These are phyloP conservation scores for Elgaria multicarinata DNA, from an alignment of 2,113 vertebrate species.

Conservation along the genomic window DNA sequence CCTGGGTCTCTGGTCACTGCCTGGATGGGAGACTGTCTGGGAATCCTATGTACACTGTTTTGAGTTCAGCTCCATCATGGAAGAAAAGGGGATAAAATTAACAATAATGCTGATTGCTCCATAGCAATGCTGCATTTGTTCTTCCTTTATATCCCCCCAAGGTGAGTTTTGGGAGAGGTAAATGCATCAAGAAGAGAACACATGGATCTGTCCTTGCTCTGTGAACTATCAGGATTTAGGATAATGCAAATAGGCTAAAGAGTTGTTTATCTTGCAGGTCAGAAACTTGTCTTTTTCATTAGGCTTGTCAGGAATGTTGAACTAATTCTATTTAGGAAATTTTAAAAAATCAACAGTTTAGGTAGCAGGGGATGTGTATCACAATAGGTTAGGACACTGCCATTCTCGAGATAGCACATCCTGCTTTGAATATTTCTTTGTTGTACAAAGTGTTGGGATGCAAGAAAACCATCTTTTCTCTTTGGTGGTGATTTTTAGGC, in stretches of 20 bases:
- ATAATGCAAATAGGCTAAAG: neutral
- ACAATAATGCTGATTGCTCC: neutral
- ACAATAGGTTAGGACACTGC: constrained; percentile 25
- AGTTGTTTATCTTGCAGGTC: neutral
- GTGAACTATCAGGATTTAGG: neutral
- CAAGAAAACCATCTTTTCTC: constrained; percentile 5
- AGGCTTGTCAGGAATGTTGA: neutral
- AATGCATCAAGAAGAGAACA: neutral
- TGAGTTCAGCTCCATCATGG: neutral
- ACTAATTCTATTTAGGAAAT: neutral
- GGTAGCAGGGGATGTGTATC: neutral
- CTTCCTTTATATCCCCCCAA: neutral
- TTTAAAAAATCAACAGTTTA: neutral
- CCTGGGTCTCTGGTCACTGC: neutral
- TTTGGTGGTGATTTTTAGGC: neutral
- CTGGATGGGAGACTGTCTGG: neutral
- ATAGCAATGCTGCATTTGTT: neutral
- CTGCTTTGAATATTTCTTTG: constrained; percentile 15
- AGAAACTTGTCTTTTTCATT: neutral
- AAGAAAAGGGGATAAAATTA: neutral
- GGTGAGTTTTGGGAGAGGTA: neutral
- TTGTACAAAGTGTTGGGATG: neutral
- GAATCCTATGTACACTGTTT: neutral
- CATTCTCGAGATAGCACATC: neutral
- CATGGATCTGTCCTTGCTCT: neutral